Evolutionary conservation across 2,113 vertebrate genomes (phyloP).

Genomic region (Brienomyrus brachyistius): DNA sequence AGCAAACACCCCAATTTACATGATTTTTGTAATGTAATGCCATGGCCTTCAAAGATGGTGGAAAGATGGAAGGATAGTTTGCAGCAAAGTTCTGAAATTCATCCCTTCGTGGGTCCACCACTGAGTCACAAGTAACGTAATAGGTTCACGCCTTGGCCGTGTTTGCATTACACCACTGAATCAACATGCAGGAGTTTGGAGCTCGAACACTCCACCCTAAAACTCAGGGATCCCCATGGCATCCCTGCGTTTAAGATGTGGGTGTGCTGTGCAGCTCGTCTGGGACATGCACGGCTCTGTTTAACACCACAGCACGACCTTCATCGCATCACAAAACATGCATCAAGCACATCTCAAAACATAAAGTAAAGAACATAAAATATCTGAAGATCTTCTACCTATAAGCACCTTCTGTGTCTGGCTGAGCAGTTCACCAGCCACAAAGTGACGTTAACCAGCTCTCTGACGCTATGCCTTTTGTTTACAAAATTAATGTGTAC

Average conservation of each 20-base stretch:
- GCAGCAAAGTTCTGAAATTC: neutral
- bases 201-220: conserved; percentile 48
- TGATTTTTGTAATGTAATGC: conserved; percentile 87
- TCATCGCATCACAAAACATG: conserved; percentile 35
- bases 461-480: neutral
- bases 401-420: neutral
- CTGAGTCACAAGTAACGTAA: neutral
- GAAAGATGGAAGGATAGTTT: neutral
- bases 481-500: neutral
- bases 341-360: conserved; percentile 23
- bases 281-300: conserved; percentile 55
- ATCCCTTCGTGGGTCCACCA: neutral
- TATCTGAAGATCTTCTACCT: neutral
- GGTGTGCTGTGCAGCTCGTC: conserved; percentile 25
- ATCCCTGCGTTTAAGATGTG: neutral
- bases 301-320: conserved; percentile 47
- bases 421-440: neutral
- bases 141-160: neutral
- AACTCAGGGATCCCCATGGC: neutral
- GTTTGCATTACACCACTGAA: conserved; percentile 81
- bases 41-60: conserved; percentile 39
- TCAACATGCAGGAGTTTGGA: conserved; percentile 69
- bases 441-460: neutral
- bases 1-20: conserved; percentile 54
- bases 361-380: neutral